Base-by-base conservation (phyloP, 2,797 vertebrate species). In the Botia kubotai region DNA sequence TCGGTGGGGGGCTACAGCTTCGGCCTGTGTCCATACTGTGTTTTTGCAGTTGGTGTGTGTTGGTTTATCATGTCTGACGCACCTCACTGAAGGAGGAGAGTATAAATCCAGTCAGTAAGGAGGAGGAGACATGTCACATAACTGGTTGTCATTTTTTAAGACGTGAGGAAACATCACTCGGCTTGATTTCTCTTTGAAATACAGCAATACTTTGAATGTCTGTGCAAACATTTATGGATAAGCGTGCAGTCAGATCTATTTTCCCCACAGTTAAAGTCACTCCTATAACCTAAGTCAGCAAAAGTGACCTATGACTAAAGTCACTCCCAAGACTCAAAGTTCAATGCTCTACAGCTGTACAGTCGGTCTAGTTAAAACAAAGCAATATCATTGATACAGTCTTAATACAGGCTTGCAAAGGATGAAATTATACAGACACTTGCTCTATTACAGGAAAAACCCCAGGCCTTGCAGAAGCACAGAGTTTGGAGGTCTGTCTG, bases 71-170 rank as follows among this genome's bases (percentile, higher is more conserved):
- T 79, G 19, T 86, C 70, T 2, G 2, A 82, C 84, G 81, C 91
- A 93, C 90, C 91, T 93, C 92, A 88, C 55, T 52, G 13, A 19
- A 85, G 87, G 85, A 75, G 83, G 71, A 82, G 87, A 87, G 78
- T 90, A 91, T 93, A 93, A 92, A 91, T 94, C 90, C 89, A 89
- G 78, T 82, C 23, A 71, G 86, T 93, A 91, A 92, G 87, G 88
- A 92, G 89, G 77, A 92, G 90, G 88, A 87, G 90, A 93, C 90
- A 90, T 92, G 92, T 91, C 90, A 92, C 89, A 92, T 92, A 91
- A 83, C 90, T 92, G 50, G 71, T 88, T 92, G 92, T 92, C 92
- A 89, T 90, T 93, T 90, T 92, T 92, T 91, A 93, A 88, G 90
- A 92, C 90, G 91, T 93, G 91, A 92, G 84, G 90, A 92, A 92